Evolutionary conservation across 2,888 invertebrate genomes (phyloP), one percentile per base, ranked within the genome.

Genomic region (Muschampia plurimacula): DNA sequence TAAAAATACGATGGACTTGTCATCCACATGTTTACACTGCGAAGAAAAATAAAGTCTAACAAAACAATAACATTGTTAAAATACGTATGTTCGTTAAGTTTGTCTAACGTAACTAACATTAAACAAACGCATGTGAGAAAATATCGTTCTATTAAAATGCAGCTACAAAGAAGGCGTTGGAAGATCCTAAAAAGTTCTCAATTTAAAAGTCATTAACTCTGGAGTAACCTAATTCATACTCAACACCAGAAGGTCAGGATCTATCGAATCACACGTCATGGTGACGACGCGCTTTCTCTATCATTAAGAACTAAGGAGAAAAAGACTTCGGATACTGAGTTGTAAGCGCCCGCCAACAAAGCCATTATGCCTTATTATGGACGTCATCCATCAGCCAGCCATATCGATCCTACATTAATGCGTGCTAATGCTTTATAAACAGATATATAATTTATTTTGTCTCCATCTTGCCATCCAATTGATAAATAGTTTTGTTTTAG

Each of bases 391-490:
- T 94, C 94, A 93, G 91, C 82, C 84, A 86, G 86, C 86, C 90
- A 91, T 92, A 93, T 93, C 91, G 93, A 93, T 91, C 91, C 84
- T 86, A 89, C 90, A 91, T 93, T 92, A 94, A 92, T 89, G 90
- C 89, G 92, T 92, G 88, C 89, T 93, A 93, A 94, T 92, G 94
- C 88, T 91, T 93, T 90, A 93, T 93, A 93, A 93, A 93, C 92
- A 93, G 92, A 89, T 92, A 91, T 89, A 91, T 93, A 93, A 94
- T 93, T 93, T 91, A 92, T 93, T 90, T 90, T 93, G 93, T 93
- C 92, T 94, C 90, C 90, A 91, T 91, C 91, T 92, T 83, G 86
- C 85, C 75, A 85, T 84, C 84, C 85, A 87, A 91, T 91, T 93
- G 93, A 94, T 93, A 86, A 88, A 91, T 92, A 86, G 91, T 88